Base-by-base conservation (phyloP, 2,797 vertebrate species). In the Silurus aristotelis region DNA sequence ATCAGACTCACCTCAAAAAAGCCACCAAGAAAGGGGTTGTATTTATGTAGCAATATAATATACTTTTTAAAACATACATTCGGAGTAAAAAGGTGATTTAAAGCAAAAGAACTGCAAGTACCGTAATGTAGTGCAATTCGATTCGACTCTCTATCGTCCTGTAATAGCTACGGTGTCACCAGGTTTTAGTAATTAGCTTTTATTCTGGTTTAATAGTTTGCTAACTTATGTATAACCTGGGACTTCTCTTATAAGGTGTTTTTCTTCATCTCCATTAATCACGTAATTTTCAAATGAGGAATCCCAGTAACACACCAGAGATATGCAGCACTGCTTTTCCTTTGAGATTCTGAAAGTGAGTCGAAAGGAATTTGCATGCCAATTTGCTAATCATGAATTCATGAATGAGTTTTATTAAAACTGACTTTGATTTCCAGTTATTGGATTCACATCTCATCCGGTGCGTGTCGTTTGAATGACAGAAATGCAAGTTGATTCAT, bases 241-340 rank as follows among this genome's bases (percentile, higher is more conserved):
- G 27, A 58, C 58, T 61, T 19, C 43, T 6, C 58, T 22, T 61
- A 78, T 78, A 61, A 80, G 78, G 78, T 48, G 88, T 85, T 90
- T 90, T 27, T 43, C 89, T 88, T 87, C 58, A 38, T 88, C 83
- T 84, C 90, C 89, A 91, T 83, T 88, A 88, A 92, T 95, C 94
- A 91, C 87, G 90, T 91, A 93, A 93, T 91, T 93, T 93, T 93
- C 93, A 92, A 91, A 93, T 92, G 84, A 92, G 90, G 93, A 91
- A 90, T 89, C 88, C 86, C 75, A 80, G 84, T 86, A 83, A 92
- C 92, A 91, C 92, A 93, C 90, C 89, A 87, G 89, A 89, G 91
- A 93, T 92, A 64, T 80, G 43, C 90, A 85, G 72, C 87, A 90
- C 83, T 89, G 85, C 85, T 89, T 89, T 90, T 91, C 88, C 87